A percentile compares a stretch with the other conserved stretches of the same genome.
These are phyloP conservation scores for Drosophila maculinotata DNA, from an alignment of 2,888 invertebrate species.

Conservation along the genomic window DNA sequence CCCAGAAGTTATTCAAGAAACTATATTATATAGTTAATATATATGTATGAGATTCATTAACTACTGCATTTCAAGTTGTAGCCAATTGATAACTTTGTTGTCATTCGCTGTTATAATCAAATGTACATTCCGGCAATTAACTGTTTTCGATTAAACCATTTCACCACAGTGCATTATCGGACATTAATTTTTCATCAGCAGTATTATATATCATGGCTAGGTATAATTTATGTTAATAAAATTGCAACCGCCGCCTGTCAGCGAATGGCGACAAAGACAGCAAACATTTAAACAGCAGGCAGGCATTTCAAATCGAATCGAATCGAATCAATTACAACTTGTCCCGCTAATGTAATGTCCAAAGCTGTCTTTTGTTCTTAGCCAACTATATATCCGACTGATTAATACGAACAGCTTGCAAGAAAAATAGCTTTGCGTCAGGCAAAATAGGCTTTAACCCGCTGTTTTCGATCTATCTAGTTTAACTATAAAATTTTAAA, in stretches of 20 bases:
- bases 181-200: conserved; percentile 52
- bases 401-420: conserved; percentile 41
- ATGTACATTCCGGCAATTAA: conserved; percentile 47
- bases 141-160: conserved; percentile 46
- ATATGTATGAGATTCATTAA: not conserved
- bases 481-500: not conserved
- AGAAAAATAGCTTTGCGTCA: conserved; percentile 25
- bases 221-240: conserved; percentile 72
- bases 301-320: conserved; percentile 51
- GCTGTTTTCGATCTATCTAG: not conserved
- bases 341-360: conserved; percentile 44
- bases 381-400: conserved; percentile 43
- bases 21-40: not conserved
- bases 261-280: conserved; percentile 59
- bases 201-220: conserved; percentile 22
- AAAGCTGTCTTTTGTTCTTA: conserved; percentile 53
- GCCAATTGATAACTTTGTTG: conserved; percentile 28
- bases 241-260: conserved; percentile 64
- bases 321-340: conserved; percentile 59
- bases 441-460: conserved; percentile 41
- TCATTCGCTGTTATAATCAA: conserved; percentile 44
- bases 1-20: no score
- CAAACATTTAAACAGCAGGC: conserved; percentile 47
- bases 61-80: no score
- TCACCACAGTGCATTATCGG: conserved; percentile 38